Evolutionary conservation across 2,888 invertebrate genomes (phyloP).

Genomic region (Dexiosoma caninum): DNA sequence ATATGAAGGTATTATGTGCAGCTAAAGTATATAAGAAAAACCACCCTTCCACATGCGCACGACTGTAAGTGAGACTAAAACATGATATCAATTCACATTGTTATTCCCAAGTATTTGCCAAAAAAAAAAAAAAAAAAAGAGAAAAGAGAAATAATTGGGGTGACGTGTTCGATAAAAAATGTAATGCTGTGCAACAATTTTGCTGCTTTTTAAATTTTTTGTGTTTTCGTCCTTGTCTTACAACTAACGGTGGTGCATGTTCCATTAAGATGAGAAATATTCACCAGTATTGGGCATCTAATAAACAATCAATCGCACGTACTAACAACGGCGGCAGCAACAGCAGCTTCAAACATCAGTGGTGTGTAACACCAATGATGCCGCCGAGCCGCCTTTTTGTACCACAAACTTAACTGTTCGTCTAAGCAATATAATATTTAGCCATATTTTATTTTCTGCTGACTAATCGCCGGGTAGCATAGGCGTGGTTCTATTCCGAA

Average conservation of each 20-base stretch:
- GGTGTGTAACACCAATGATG: slow-evolving; percentile 70
- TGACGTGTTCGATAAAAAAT: not conserved
- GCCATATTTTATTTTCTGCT: slow-evolving; percentile 73
- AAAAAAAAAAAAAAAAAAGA: not conserved
- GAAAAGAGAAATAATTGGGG: too few relatives aligned
- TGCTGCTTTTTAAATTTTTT: not conserved
- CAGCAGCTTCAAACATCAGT: slow-evolving; percentile 39
- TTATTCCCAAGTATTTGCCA: not conserved
- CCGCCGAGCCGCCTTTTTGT: slow-evolving; percentile 66
- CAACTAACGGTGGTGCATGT: not conserved
- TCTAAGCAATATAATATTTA: slow-evolving; percentile 25
- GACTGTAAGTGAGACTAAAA: not conserved
- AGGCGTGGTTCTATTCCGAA: slow-evolving; percentile 75
- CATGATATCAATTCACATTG: slow-evolving; percentile 9
- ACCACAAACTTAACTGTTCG: not conserved
- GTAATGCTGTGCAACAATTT: slow-evolving; percentile 27
- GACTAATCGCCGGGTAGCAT: slow-evolving; percentile 74
- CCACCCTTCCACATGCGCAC: slow-evolving; percentile 44
- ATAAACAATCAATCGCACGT: slow-evolving; percentile 6
- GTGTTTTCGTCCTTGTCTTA: slow-evolving; percentile 31
- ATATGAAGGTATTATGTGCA: not conserved
- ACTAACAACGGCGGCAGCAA: not conserved
- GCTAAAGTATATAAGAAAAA: slow-evolving; percentile 18
- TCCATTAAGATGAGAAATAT: not conserved
- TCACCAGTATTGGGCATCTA: not conserved